phyloP scores from a whole-genome alignment of 2,113 vertebrate species.

The Dipodomys spectabilis region DNA sequence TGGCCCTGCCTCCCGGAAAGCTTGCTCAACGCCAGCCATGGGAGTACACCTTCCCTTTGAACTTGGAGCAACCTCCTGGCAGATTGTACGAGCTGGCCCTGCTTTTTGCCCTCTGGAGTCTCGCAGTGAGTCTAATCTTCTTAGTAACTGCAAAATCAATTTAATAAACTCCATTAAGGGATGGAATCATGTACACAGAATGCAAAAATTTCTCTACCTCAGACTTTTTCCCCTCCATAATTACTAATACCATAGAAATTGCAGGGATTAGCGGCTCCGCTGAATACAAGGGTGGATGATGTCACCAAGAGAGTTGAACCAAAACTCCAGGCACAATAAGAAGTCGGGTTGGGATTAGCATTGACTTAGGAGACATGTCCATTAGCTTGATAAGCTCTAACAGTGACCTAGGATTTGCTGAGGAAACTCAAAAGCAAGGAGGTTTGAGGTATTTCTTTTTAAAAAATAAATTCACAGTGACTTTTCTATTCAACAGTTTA shows the following conservation, averaged over 20 bases:
- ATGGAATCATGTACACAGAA: background rate
- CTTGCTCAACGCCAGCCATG: background rate
- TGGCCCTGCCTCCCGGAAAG: background rate
- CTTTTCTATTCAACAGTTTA: too few relatives aligned
- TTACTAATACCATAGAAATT: slow-evolving; percentile 43
- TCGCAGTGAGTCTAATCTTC: background rate
- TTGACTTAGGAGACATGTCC: background rate
- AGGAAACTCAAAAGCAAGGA: slow-evolving; percentile 22
- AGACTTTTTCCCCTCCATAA: background rate
- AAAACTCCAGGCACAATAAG: background rate
- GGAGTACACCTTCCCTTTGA: background rate
- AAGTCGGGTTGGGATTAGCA: slow-evolving; percentile 1
- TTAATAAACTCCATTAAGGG: background rate
- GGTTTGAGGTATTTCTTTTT: background rate
- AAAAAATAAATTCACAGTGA: background rate
- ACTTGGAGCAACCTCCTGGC: background rate
- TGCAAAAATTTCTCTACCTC: slow-evolving; percentile 15
- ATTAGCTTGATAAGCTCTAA: background rate
- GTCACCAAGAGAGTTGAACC: slow-evolving; percentile 44
- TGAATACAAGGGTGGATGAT: background rate
- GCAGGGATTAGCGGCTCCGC: slow-evolving; percentile 38
- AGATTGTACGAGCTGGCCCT: background rate
- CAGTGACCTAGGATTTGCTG: background rate
- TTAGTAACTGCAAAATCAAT: slow-evolving; percentile 23
- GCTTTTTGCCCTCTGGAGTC: slow-evolving; percentile 25